Conservation (phyloP, 2,113 vertebrate species). For the Semicossyphus pulcher region DNA sequence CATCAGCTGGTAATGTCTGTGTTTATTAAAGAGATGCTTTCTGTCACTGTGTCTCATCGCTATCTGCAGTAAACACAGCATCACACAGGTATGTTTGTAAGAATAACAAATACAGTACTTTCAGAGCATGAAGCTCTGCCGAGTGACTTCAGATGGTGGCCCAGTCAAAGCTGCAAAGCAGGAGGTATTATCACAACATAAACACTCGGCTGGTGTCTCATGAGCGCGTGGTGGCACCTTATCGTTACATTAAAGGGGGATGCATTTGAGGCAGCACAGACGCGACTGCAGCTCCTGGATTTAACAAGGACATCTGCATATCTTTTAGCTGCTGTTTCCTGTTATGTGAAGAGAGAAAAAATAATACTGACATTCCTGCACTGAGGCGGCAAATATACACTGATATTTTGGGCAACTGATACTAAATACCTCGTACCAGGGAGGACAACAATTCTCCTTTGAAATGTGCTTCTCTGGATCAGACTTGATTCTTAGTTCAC, state of each 20-base stretch:
- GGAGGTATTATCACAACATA: slow-evolving; percentile 9
- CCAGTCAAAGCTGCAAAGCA: slow-evolving; percentile 5
- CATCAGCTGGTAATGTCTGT: slow-evolving; percentile 51
- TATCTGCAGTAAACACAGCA: slow-evolving; percentile 16
- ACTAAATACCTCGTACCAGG: not conserved
- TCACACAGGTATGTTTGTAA: slow-evolving; percentile 3
- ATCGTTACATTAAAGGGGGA: slow-evolving; percentile 17
- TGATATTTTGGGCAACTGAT: not conserved
- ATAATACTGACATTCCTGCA: not conserved
- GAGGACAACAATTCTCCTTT: not conserved
- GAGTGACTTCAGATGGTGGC: slow-evolving; percentile 29
- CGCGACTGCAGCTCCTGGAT: not conserved
- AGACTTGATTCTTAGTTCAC: not conserved
- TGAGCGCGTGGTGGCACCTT: not conserved
- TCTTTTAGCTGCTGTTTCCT: not conserved
- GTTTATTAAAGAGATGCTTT: slow-evolving; percentile 59
- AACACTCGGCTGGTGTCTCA: slow-evolving; percentile 12
- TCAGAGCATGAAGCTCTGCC: slow-evolving; percentile 5
- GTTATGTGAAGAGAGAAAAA: not conserved
- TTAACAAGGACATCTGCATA: slow-evolving; percentile 50
- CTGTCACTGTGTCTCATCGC: slow-evolving; percentile 3
- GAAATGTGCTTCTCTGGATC: not conserved
- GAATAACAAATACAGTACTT: not conserved
- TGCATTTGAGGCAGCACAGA: not conserved
- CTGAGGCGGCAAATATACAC: not conserved